Percentiles rank a stretch among this genome's conserved stretches.
Evolutionary conservation across 1,140 invertebrate species (phyloP).

Genomic region (Coelopa frigida): DNA sequence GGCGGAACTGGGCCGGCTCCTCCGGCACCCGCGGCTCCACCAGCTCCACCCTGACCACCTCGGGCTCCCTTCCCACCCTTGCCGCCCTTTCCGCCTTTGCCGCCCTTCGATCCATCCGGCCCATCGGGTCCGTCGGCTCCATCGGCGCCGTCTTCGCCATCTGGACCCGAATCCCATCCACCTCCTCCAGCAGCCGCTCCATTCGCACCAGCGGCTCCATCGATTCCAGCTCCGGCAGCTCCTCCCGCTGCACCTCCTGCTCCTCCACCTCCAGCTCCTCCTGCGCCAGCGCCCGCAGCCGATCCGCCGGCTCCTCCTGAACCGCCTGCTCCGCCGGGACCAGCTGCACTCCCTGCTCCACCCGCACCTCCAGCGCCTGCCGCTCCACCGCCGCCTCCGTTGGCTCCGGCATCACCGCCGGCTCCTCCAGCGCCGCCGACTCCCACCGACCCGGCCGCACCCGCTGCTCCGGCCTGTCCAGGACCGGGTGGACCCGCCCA

Average conservation of each 20-base stretch:
- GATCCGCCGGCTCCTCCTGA: neutral
- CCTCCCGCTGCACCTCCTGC: constrained; percentile 4
- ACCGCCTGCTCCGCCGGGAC: neutral
- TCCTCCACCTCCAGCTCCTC: neutral
- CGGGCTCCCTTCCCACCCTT: constrained; percentile 16
- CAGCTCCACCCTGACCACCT: constrained; percentile 30
- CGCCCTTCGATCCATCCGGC: constrained; percentile 24
- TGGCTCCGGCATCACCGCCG: constrained; percentile 11
- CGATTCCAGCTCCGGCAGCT: constrained; percentile 6
- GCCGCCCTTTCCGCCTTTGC: constrained; percentile 39
- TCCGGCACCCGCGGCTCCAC: constrained; percentile 20
- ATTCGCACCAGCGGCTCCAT: constrained; percentile 19
- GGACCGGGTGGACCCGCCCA: no score
- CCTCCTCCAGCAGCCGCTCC: constrained; percentile 25
- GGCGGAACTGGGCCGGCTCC: neutral
- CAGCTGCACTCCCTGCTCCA: neutral
- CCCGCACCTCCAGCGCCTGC: neutral
- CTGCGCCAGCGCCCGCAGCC: constrained; percentile 7
- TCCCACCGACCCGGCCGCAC: neutral
- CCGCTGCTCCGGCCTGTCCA: no score
- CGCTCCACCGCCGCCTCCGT: constrained; percentile 13
- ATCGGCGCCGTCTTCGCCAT: constrained; percentile 33
- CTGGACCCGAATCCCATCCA: constrained; percentile 26
- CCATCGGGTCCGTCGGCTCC: constrained; percentile 31
- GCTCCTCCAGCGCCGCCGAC: constrained; percentile 11